Conservation (phyloP, 2,797 vertebrate genomes). For the Psittacula derbiana region DNA sequence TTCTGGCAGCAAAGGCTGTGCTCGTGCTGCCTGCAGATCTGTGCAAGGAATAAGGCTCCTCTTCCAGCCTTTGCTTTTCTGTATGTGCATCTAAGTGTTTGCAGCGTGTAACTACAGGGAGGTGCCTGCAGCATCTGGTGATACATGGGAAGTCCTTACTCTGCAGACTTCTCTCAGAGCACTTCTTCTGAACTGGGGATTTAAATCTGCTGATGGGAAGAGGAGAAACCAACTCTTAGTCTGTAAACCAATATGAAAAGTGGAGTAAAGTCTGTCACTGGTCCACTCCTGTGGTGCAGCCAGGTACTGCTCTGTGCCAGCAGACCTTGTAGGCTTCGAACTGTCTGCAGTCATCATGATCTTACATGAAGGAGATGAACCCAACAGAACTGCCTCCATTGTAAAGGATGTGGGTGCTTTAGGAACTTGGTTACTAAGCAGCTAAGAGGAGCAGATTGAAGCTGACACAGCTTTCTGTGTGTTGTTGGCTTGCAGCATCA, state of each 20-base stretch:
- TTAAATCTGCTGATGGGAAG: background rate
- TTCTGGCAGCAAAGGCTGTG: background rate
- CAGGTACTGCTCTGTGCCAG: background rate
- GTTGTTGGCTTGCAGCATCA: background rate
- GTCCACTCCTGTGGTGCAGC: background rate
- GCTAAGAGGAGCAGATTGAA: background rate
- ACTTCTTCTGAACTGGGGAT: background rate
- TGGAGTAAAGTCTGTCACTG: background rate
- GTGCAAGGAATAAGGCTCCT: background rate
- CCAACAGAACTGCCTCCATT: background rate
- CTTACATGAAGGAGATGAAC: background rate
- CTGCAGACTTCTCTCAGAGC: background rate
- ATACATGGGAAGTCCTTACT: background rate
- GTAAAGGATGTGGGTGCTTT: background rate
- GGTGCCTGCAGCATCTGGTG: background rate
- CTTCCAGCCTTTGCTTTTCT: background rate
- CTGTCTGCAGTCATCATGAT: background rate
- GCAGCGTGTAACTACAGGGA: background rate
- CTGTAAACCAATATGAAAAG: background rate
- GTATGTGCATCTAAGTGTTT: fast-evolving
- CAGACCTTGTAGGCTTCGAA: background rate
- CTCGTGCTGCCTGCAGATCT: background rate
- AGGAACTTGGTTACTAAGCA: background rate
- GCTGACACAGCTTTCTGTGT: background rate
- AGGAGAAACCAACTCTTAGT: background rate